Evolutionary conservation across 2,888 invertebrate species (phyloP), one percentile per base, ranked within the genome.

Genomic region (Acleris literana): DNA sequence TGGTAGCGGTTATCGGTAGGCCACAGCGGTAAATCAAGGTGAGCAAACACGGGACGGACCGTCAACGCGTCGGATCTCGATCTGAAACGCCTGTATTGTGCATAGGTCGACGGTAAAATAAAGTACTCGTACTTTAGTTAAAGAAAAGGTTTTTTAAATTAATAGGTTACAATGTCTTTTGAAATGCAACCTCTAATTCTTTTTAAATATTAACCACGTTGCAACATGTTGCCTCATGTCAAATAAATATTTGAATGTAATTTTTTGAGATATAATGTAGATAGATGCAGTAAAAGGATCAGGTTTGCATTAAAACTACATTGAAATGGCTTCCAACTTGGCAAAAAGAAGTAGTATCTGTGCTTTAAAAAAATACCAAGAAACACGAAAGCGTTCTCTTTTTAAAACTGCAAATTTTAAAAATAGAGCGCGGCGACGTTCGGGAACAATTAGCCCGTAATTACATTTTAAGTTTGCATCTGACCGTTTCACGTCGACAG

Each of bases 11-110:
- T 81, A 83, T 83, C 81, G 76, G 69, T 71, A 74, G 71, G 71
- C 68, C 73, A 71, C 74, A 73, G 74, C 76, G 79, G 81, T 85
- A 84, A 84, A 86, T 86, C 84, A 85, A 79, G 82, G 79, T 77
- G 75, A 76, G 78, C 74, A 80, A 81, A 83, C 80, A 83, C 78
- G 58, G 76, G 80, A 82, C 81, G 81, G 77, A 76, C 78, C 82
- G 82, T 85, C 84, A 84, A 78, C 80, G 77, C 71, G 71, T 67
- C 74, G 76, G 72, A 81, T 83, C 81, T 70, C 73, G 74, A 81
- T 84, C 81, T 72, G 75, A 71, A 68, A 70, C 74, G 74, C 74
- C 75, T 80, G 81, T 81, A 79, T 79, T 78, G 70, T 46, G 46
- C 46, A 46, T 4, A 25, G 25, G 46, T 7, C 25, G 25, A 17